Percentiles rank a stretch among this genome's conserved stretches.
phyloP scores from a whole-genome alignment of 1,140 invertebrate species.

The Ctenoplectra terminalis region DNA sequence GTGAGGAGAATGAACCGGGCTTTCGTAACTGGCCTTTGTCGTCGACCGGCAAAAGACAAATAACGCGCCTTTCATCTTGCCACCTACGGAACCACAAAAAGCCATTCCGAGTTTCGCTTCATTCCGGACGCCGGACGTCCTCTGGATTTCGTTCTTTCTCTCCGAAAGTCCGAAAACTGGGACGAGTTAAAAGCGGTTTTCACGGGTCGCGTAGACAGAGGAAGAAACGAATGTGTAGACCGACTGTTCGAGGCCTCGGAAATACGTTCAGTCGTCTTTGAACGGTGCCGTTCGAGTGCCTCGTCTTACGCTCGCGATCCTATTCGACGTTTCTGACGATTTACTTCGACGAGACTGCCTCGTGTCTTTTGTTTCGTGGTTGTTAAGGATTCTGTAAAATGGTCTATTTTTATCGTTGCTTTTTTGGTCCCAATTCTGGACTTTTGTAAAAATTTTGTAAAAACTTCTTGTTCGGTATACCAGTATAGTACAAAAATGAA shows the following conservation, averaged over 20 bases:
- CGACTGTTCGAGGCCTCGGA: conserved; percentile 4
- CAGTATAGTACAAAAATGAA: too few species aligned
- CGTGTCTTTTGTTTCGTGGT: neutral
- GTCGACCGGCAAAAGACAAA: conserved; percentile 46
- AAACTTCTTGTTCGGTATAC: too few species aligned
- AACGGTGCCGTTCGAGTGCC: neutral
- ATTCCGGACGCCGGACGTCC: conserved; percentile 45
- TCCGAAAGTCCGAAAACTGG: conserved; percentile 11
- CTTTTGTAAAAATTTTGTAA: too few species aligned
- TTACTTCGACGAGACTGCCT: neutral
- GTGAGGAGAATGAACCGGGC: neutral
- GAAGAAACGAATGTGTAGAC: too few species aligned
- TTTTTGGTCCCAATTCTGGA: neutral
- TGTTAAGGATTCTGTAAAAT: neutral
- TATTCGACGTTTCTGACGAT: neutral
- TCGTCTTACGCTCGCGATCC: neutral
- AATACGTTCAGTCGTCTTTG: conserved; percentile 20
- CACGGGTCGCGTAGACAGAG: neutral
- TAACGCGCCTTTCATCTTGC: conserved; percentile 51
- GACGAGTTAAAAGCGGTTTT: conserved; percentile 31
- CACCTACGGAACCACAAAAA: conserved; percentile 47
- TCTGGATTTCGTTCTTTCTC: conserved; percentile 46
- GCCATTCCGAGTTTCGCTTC: conserved; percentile 36
- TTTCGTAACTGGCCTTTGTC: conserved; percentile 46
- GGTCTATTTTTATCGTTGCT: neutral